Base-by-base conservation (phyloP, 35 echinoderm and acorn worm species). In the Patiria miniata region DNA sequence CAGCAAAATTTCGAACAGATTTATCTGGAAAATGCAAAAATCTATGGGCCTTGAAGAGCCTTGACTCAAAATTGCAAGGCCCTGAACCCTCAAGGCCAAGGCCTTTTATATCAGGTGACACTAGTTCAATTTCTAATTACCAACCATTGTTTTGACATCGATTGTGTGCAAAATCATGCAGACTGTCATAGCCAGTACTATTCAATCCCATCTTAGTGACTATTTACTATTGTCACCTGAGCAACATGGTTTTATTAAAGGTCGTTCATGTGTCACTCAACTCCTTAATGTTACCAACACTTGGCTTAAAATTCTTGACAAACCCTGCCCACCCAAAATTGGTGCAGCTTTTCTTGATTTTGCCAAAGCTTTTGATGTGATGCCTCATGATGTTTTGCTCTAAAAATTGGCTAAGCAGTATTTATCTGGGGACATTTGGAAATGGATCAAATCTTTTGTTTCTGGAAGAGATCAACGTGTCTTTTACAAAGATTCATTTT, bases 391-490 rank as follows among this genome's bases (percentile, higher is more conserved):
- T 56, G 53, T 56, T 56, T 56, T 56, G n/a, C 53, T 56, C 14
- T 56, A 56, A 17, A 56, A 56, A 3, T n/a, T 56, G 53, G 53
- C 53, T 56, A 1, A 56, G 14, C 53, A 56, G 53, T 56, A 56
- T 56, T 17, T 56, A 56, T 17, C 53, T n/a, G 53, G 53, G 1
- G n/a, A 56, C n/a, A 56, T 56, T 56, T 56, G 53, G 53, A 56
- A 56, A 56, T 56, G 53, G 53, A 56, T 56, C 14, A 56, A 56
- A 56, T 56, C 53, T 56, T 56, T 56, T 56, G 53, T 56, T 56
- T 56, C 53, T 56, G 53, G 53, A 56, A 56, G 53, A 56, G 53
- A 56, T n/a, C 53, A 56, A 56, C 53, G 53, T 56, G 53, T 56
- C 53, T 56, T 56, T 12, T 56, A 56, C 53, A 56, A 3, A 56